These are phyloP conservation scores for Microvelia longipes DNA, from an alignment of 1,140 invertebrate genomes.

Conservation along the genomic window DNA sequence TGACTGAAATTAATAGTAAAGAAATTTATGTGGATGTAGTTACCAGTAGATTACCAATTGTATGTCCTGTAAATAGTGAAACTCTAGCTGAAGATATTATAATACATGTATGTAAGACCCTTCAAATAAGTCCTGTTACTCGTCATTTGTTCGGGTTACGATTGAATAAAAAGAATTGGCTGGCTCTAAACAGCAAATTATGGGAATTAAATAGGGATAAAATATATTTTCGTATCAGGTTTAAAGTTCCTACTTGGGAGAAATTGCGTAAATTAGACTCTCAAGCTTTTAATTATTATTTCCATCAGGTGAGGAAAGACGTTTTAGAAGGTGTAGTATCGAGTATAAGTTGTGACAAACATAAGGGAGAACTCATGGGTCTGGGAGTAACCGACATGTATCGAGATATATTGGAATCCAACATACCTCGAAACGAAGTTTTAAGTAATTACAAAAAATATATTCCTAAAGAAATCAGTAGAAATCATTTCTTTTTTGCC, in stretches of 20 bases:
- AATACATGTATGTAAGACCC: constrained; percentile 45
- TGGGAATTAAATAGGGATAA: constrained; percentile 35
- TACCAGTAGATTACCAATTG: neutral
- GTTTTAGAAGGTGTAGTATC: constrained; percentile 59
- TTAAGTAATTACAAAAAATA: constrained; percentile 60
- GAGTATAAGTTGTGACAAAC: constrained; percentile 56
- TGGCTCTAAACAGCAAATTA: constrained; percentile 39
- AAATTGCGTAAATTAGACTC: constrained; percentile 49
- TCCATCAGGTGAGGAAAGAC: constrained; percentile 65
- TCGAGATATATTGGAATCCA: constrained; percentile 56
- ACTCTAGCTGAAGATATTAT: constrained; percentile 51
- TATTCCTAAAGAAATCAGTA: constrained; percentile 59
- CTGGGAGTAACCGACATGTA: constrained; percentile 74
- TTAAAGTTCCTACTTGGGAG: constrained; percentile 46
- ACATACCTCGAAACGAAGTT: constrained; percentile 42
- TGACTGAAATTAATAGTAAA: neutral
- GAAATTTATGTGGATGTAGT: neutral
- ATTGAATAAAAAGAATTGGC: constrained; percentile 42
- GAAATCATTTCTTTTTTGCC: constrained; percentile 53
- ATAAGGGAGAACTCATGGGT: constrained; percentile 57
- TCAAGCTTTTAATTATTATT: constrained; percentile 67
- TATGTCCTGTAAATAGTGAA: neutral
- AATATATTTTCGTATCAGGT: constrained; percentile 61
- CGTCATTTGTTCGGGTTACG: constrained; percentile 59
- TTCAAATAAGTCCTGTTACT: constrained; percentile 55